Percentiles rank a stretch among this genome's conserved stretches.
These are phyloP conservation scores for Chaetodon trifascialis DNA, from an alignment of 2,113 vertebrate genomes.

Conservation along the genomic window DNA sequence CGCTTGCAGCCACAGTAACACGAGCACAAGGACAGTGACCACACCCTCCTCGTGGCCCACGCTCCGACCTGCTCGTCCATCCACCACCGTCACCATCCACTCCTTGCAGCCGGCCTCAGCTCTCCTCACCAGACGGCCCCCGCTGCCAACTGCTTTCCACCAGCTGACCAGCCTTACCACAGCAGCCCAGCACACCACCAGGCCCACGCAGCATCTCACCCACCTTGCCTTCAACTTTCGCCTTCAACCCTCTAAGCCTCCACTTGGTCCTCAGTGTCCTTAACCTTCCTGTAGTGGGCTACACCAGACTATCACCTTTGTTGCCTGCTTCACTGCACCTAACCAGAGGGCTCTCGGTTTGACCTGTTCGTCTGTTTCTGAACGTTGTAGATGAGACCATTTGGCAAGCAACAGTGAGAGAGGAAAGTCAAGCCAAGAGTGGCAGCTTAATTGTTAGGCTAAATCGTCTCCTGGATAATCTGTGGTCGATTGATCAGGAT, in stretches of 20 bases:
- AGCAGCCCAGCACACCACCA: constrained; percentile 61
- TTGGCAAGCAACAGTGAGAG: constrained; percentile 42
- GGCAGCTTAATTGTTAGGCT: constrained; percentile 15
- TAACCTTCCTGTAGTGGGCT: constrained; percentile 63
- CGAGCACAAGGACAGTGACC: constrained; percentile 72
- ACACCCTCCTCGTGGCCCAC: constrained; percentile 62
- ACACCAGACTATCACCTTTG: constrained; percentile 69
- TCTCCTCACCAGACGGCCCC: constrained; percentile 43
- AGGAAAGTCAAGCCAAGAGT: constrained; percentile 41
- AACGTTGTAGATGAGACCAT: constrained; percentile 36
- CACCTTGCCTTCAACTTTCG: constrained; percentile 77
- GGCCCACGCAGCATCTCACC: constrained; percentile 68
- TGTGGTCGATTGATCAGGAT: constrained; percentile 47
- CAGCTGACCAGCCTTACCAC: constrained; percentile 70
- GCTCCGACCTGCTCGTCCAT: constrained; percentile 61
- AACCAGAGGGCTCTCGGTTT: constrained; percentile 57
- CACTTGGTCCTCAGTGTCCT: constrained; percentile 73
- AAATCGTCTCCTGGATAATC: constrained; percentile 54
- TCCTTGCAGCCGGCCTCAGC: constrained; percentile 55
- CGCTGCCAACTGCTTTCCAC: constrained; percentile 56
- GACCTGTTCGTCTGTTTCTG: constrained; percentile 21
- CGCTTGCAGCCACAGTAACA: constrained; percentile 81
- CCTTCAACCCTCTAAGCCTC: constrained; percentile 73
- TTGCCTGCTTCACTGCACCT: constrained; percentile 75
- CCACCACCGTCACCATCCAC: constrained; percentile 60